phyloP scores from a whole-genome alignment of 2,113 vertebrate species.

The Loxodonta africana region DNA sequence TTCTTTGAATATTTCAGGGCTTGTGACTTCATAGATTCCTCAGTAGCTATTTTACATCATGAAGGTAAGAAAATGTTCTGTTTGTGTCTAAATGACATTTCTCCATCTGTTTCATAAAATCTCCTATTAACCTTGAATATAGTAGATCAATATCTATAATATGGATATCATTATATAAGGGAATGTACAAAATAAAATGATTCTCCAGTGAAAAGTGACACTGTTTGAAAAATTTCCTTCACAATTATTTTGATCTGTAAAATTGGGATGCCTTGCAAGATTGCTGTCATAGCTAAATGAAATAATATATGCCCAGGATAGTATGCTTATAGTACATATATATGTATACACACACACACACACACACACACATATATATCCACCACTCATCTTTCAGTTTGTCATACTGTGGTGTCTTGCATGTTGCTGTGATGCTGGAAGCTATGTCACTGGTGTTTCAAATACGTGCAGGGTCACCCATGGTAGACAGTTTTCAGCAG shows the following conservation, averaged over 20 bases:
- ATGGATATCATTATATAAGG: not conserved
- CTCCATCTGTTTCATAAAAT: not conserved
- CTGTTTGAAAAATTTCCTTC: constrained; percentile 9
- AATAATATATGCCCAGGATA: not conserved
- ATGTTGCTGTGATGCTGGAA: too few relatives aligned
- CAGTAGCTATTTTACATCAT: not conserved
- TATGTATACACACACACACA: too few relatives aligned
- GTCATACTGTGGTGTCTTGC: too few relatives aligned
- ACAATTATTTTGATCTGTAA: not conserved
- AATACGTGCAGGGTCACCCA: too few relatives aligned
- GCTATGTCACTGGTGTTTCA: too few relatives aligned
- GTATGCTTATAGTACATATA: not conserved
- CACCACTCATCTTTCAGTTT: too few relatives aligned
- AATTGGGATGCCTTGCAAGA: not conserved
- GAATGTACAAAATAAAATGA: not conserved
- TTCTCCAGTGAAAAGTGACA: constrained; percentile 31
- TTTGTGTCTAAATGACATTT: not conserved
- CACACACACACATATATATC: too few relatives aligned
- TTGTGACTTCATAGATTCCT: constrained; percentile 1
- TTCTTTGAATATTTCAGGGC: not conserved
- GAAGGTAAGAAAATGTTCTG: not conserved
- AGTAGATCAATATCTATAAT: not conserved
- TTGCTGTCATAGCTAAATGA: not conserved
- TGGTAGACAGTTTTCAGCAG: too few relatives aligned
- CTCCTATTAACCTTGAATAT: not conserved